Evolutionary conservation across 2,113 vertebrate species (phyloP).

Genomic region (Smithornis capensis): DNA sequence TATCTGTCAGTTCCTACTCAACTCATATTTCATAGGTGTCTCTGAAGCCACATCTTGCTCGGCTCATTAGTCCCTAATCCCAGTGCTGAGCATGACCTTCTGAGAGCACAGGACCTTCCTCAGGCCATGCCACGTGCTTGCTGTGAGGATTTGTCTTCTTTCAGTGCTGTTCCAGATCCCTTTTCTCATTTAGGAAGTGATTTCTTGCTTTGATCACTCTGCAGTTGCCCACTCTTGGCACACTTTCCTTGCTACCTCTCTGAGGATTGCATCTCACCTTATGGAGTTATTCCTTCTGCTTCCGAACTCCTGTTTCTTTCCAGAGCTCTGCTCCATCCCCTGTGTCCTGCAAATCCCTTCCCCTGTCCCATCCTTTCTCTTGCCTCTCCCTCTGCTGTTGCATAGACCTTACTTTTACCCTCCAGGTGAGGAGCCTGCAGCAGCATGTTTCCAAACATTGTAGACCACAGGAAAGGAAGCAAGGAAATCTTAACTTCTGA

Average conservation of each 20-base stretch:
- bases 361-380: neutral
- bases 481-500: neutral
- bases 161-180: rapidly evolving
- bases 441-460: rapidly evolving
- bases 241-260: rapidly evolving
- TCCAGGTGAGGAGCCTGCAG: neutral
- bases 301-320: rapidly evolving
- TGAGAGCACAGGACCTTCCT: neutral
- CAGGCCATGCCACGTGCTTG: neutral
- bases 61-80: neutral
- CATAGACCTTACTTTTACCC: neutral
- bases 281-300: neutral
- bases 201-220: neutral
- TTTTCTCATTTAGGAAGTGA: neutral
- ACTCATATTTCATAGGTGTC: neutral
- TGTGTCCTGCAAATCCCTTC: neutral
- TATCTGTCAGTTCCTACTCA: neutral
- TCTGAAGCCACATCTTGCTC: rapidly evolving
- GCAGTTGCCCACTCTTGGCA: rapidly evolving
- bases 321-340: neutral
- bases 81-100: neutral
- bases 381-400: neutral
- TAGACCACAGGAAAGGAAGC: neutral
- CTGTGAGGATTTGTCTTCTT: neutral
- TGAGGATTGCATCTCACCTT: neutral